These are phyloP conservation scores for Fulica atra DNA, from an alignment of 2,113 vertebrate species.

Conservation along the genomic window DNA sequence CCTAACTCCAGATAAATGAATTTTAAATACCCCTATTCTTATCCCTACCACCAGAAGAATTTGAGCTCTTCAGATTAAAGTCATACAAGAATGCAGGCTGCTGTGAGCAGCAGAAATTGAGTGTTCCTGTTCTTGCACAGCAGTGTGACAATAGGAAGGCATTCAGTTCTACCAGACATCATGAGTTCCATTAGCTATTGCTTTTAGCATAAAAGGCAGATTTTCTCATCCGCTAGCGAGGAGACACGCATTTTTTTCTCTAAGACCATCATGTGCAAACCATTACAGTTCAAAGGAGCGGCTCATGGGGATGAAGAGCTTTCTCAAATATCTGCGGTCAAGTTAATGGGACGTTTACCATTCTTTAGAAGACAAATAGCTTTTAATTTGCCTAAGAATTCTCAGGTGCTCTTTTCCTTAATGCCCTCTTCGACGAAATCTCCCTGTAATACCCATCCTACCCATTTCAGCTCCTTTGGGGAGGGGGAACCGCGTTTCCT, in stretches of 20 bases:
- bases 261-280: constrained; percentile 37
- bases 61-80: not conserved
- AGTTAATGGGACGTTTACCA: not conserved
- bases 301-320: not conserved
- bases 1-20: not conserved
- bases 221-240: not conserved
- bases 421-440: not conserved
- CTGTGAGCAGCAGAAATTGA: not conserved
- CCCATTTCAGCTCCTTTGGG: not conserved
- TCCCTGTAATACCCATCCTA: not conserved
- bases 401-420: not conserved
- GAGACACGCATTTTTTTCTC: not conserved
- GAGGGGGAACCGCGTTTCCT: not conserved
- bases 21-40: not conserved
- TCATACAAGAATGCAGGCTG: not conserved
- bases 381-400: not conserved
- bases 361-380: not conserved
- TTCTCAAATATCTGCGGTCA: constrained; percentile 37
- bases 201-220: not conserved
- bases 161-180: not conserved
- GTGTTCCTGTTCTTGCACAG: not conserved
- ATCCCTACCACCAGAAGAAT: not conserved
- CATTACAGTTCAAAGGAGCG: constrained; percentile 43
- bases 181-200: not conserved
- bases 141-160: not conserved